phyloP scores from a whole-genome alignment of 2,888 invertebrate species.

The Tetheella fluctuosa region DNA sequence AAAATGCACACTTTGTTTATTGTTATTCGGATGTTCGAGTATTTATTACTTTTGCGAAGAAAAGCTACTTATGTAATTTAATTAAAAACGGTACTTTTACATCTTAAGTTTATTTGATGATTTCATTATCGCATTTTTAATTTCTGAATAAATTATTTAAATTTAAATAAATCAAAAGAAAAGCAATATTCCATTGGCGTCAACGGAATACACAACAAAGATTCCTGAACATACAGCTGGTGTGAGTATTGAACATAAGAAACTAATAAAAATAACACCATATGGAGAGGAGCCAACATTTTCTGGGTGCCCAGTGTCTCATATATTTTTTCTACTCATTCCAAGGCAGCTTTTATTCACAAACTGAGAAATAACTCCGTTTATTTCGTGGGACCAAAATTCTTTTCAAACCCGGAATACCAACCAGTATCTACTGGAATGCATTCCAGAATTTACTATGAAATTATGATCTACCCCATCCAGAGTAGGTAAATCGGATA shows the following conservation, averaged over 20 bases:
- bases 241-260: conserved; percentile 33
- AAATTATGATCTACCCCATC: too few relatives aligned
- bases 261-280: conserved; percentile 58
- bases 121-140: background rate
- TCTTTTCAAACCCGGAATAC: background rate
- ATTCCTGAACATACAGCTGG: background rate
- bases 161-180: background rate
- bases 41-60: conserved; percentile 2
- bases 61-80: background rate
- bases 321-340: conserved; percentile 17
- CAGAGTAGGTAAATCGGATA: background rate
- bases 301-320: conserved; percentile 19
- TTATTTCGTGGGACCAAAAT: background rate
- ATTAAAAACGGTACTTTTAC: background rate
- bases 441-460: background rate
- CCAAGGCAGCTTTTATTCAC: conserved; percentile 13
- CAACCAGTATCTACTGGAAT: background rate
- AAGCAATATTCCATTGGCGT: background rate
- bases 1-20: conserved; percentile 3
- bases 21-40: background rate
- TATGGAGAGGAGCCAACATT: conserved; percentile 43
- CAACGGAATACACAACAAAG: background rate
- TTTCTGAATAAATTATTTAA: background rate
- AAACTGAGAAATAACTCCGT: background rate
- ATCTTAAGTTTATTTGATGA: background rate